Evolutionary conservation across 2,888 invertebrate genomes (phyloP).

Genomic region (Punctoribates punctum): DNA sequence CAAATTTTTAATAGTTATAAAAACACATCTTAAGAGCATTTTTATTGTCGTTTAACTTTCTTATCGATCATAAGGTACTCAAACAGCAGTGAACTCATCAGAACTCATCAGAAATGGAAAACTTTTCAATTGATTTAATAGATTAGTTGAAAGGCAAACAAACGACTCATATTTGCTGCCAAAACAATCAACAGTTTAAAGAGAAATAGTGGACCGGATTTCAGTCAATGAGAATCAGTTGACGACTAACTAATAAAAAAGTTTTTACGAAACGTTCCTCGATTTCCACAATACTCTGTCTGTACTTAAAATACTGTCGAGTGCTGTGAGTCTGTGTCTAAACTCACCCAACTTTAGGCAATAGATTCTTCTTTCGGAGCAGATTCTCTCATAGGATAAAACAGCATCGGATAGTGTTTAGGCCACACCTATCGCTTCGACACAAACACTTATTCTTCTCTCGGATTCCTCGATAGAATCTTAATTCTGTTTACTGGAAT

Average conservation of each 20-base stretch:
- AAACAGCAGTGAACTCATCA: background rate
- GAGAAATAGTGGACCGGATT: background rate
- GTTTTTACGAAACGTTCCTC: background rate
- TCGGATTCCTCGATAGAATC: too few species aligned
- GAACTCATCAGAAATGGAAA: too few species aligned
- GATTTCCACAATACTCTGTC: background rate
- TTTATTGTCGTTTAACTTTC: background rate
- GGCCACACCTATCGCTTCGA: background rate
- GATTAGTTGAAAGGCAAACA: too few species aligned
- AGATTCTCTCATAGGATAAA: background rate
- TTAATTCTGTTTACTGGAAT: too few species aligned
- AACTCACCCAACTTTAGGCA: background rate
- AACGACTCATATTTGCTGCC: too few species aligned
- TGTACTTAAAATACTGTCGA: background rate
- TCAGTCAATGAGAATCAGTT: background rate
- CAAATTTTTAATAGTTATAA: background rate
- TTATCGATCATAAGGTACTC: background rate
- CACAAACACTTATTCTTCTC: background rate
- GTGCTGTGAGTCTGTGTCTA: background rate
- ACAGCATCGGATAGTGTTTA: background rate
- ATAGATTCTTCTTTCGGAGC: background rate
- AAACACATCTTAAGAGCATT: slow-evolving; percentile 17
- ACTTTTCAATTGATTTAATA: too few species aligned
- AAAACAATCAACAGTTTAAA: background rate
- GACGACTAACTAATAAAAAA: background rate